phyloP scores from a whole-genome alignment of 2,113 vertebrate species.

The Stegostoma tigrinum region DNA sequence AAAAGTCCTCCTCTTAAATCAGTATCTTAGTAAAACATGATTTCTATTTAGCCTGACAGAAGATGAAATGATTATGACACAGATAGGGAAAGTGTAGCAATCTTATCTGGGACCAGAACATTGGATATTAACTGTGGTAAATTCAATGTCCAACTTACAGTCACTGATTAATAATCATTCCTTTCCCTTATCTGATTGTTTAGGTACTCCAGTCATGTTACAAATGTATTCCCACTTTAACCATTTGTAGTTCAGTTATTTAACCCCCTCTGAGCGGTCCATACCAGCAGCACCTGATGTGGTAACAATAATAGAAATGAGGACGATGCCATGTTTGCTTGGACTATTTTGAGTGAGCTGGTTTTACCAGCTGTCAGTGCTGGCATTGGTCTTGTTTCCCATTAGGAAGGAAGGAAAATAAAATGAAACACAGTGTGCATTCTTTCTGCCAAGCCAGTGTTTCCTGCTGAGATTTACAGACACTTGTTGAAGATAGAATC shows the following conservation, averaged over 20 bases:
- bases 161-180: constrained; percentile 10
- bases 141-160: background rate
- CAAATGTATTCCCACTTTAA: background rate
- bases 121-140: background rate
- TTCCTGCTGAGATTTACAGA: background rate
- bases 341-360: background rate
- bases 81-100: constrained; percentile 10
- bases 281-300: background rate
- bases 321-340: background rate
- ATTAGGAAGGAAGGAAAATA: background rate
- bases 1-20: background rate
- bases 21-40: background rate
- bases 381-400: background rate
- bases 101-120: constrained; percentile 29
- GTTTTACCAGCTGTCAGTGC: background rate
- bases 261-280: background rate
- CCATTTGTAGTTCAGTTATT: background rate
- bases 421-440: background rate
- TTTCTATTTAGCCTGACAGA: background rate
- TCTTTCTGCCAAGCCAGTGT: background rate
- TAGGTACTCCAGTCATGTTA: background rate
- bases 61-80: background rate
- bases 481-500: background rate
- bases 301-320: background rate
- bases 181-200: background rate